These are phyloP conservation scores for Tribolium castaneum DNA, from an alignment of 1,140 invertebrate genomes.

Conservation along the genomic window DNA sequence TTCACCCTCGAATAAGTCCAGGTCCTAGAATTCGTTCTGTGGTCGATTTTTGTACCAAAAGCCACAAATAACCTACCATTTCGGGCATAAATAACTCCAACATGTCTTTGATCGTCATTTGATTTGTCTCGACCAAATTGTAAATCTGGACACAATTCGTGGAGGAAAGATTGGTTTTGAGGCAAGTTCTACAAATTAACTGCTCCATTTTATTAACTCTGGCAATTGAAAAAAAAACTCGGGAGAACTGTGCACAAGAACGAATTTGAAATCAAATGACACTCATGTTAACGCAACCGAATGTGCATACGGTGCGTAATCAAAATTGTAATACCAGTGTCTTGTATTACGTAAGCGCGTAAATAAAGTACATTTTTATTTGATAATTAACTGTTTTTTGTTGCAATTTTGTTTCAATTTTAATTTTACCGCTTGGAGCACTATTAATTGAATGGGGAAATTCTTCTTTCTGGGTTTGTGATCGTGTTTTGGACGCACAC, in stretches of 20 bases:
- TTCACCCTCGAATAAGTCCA: background rate
- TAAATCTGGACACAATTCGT: background rate
- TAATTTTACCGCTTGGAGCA: too few species aligned
- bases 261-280: too few species aligned
- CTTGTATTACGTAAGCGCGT: too few species aligned
- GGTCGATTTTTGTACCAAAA: background rate
- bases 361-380: too few species aligned
- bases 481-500: background rate
- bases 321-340: too few species aligned
- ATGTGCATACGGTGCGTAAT: too few species aligned
- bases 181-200: slow-evolving; percentile 8
- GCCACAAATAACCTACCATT: background rate
- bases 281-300: background rate
- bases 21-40: background rate
- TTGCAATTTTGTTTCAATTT: too few species aligned
- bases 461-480: too few species aligned
- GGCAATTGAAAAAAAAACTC: background rate
- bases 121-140: background rate
- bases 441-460: too few species aligned
- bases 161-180: background rate
- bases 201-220: background rate
- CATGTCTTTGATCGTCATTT: slow-evolving; percentile 6
- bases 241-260: background rate
- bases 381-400: too few species aligned
- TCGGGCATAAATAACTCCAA: slow-evolving; percentile 8